phyloP scores from a whole-genome alignment of 2,113 vertebrate species.

The Gnathonemus longibarbis region DNA sequence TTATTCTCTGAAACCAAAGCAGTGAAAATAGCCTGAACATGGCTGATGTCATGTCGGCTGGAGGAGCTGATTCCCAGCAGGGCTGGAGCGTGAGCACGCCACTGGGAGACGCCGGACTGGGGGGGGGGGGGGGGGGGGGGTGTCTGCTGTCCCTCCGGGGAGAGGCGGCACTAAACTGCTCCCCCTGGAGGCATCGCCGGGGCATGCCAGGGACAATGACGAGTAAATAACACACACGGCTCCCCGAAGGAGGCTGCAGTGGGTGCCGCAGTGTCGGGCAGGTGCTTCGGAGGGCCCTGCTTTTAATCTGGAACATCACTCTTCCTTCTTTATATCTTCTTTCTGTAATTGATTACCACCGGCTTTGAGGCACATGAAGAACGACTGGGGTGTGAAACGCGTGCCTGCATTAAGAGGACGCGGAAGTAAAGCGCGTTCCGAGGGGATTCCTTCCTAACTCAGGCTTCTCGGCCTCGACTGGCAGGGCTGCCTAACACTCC shows the following conservation, averaged over 20 bases:
- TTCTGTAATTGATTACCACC: neutral
- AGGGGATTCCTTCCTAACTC: neutral
- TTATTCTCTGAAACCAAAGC: neutral
- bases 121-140: too few species aligned
- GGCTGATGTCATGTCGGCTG: neutral
- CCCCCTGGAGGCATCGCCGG: neutral
- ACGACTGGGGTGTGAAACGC: neutral
- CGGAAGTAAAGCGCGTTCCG: neutral
- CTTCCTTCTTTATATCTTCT: neutral
- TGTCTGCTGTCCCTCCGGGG: neutral
- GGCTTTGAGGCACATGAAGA: conserved; percentile 1
- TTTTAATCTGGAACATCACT: neutral
- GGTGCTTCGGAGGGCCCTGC: neutral
- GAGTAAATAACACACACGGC: neutral
- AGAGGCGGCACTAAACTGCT: neutral
- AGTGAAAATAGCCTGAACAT: neutral
- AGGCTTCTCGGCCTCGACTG: neutral
- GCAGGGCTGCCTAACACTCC: neutral
- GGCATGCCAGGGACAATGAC: neutral
- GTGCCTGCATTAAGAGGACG: neutral
- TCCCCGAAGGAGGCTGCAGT: neutral
- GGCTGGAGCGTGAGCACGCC: neutral
- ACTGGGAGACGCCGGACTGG: neutral
- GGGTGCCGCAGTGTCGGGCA: neutral
- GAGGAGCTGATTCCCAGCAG: neutral